Conservation (phyloP, 2,888 invertebrate genomes). For the Ernsta delagoae region DNA sequence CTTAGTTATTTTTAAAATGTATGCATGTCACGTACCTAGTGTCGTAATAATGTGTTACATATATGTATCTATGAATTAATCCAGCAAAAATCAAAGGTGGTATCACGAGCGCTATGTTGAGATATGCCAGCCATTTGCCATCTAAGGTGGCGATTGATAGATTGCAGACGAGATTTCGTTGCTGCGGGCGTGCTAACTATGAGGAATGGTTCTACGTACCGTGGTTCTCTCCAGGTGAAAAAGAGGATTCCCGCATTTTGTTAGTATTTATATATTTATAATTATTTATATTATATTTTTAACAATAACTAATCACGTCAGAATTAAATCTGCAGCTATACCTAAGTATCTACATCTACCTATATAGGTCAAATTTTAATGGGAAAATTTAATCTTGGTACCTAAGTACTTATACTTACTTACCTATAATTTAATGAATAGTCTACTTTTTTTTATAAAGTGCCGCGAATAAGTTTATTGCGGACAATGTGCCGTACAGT, state of each 20-base stretch:
- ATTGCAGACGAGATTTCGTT: slow-evolving; percentile 86
- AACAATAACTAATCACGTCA: too few relatives aligned
- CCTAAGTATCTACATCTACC: too few relatives aligned
- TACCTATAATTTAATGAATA: too few relatives aligned
- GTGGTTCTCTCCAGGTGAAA: slow-evolving; percentile 76
- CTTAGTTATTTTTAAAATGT: too few relatives aligned
- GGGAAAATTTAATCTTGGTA: background rate
- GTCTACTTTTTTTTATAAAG: slow-evolving; percentile 45
- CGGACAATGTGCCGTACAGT: slow-evolving; percentile 86
- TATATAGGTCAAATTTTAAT: too few relatives aligned
- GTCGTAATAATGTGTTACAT: slow-evolving; percentile 44
- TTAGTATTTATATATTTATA: slow-evolving; percentile 45
- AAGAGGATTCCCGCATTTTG: slow-evolving; percentile 50
- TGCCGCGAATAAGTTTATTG: slow-evolving; percentile 66
- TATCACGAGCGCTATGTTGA: slow-evolving; percentile 84
- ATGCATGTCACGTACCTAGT: too few relatives aligned
- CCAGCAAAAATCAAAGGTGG: slow-evolving; percentile 81
- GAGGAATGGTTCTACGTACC: slow-evolving; percentile 87
- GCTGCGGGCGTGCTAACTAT: slow-evolving; percentile 86
- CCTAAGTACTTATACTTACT: too few relatives aligned
- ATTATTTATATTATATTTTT: too few relatives aligned
- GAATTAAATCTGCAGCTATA: too few relatives aligned
- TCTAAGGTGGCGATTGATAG: slow-evolving; percentile 84
- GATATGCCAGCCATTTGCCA: slow-evolving; percentile 80
- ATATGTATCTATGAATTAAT: background rate